Percentiles rank a stretch among this genome's conserved stretches.
phyloP scores from a whole-genome alignment of 1,140 invertebrate genomes.

The Mycetomoellerius zeteki region DNA sequence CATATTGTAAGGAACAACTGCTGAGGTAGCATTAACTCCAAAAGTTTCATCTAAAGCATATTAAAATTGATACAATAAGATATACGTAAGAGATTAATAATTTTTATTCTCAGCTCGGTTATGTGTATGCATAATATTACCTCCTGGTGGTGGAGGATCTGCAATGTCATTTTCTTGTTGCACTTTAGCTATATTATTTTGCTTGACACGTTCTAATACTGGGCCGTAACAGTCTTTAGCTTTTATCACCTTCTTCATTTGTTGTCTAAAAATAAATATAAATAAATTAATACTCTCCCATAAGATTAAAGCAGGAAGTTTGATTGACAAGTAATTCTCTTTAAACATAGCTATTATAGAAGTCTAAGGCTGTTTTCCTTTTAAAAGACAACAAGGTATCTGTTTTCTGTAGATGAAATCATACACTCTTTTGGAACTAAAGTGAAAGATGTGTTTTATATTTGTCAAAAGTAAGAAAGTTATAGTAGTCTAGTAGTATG shows the following conservation, averaged over 20 bases:
- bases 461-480: too few species aligned
- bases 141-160: slow-evolving; percentile 87
- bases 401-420: too few species aligned
- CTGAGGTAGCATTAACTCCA: slow-evolving; percentile 55
- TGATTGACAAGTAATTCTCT: slow-evolving; percentile 44
- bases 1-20: slow-evolving; percentile 72
- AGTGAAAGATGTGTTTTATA: too few species aligned
- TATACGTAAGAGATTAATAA: not conserved
- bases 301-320: not conserved
- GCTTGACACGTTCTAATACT: slow-evolving; percentile 94
- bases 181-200: slow-evolving; percentile 86
- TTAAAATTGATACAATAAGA: slow-evolving; percentile 4
- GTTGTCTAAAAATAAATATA: slow-evolving; percentile 76
- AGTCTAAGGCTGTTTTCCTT: too few species aligned
- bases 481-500: too few species aligned
- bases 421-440: too few species aligned
- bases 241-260: slow-evolving; percentile 92
- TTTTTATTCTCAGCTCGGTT: slow-evolving; percentile 26
- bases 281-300: not conserved
- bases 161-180: slow-evolving; percentile 88
- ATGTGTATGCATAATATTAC: slow-evolving; percentile 74
- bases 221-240: slow-evolving; percentile 95
- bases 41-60: slow-evolving; percentile 79
- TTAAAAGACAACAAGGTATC: too few species aligned
- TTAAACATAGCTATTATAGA: too few species aligned